phyloP scores from a whole-genome alignment of 2,797 vertebrate genomes.

The Leptatherina wallacei region DNA sequence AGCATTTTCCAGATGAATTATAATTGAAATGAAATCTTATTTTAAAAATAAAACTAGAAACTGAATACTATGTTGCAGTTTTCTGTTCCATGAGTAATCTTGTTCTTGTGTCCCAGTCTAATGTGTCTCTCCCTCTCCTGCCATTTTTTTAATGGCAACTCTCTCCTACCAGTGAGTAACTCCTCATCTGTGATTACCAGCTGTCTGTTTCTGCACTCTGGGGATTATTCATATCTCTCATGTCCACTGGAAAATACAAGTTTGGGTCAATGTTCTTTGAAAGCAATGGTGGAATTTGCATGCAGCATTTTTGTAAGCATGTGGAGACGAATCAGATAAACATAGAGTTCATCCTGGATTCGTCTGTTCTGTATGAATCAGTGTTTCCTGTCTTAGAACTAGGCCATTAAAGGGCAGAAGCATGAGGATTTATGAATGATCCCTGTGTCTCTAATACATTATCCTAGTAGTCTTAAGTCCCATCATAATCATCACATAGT shows the following conservation, averaged over 20 bases:
- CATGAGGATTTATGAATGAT: conserved; percentile 79
- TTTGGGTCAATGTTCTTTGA: conserved; percentile 37
- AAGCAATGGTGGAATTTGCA: conserved; percentile 58
- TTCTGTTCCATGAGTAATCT: conserved; percentile 81
- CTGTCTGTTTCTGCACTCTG: conserved; percentile 77
- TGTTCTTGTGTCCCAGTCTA: conserved; percentile 78
- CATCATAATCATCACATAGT: conserved; percentile 57
- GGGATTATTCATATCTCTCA: conserved; percentile 82
- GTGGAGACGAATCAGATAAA: conserved; percentile 59
- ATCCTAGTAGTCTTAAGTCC: conserved; percentile 58
- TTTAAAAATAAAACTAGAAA: conserved; percentile 94
- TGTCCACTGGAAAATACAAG: conserved; percentile 49
- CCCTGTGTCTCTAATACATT: conserved; percentile 76
- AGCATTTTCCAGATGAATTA: conserved; percentile 89
- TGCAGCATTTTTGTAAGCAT: conserved; percentile 67
- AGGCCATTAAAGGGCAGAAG: conserved; percentile 46
- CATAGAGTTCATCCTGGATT: conserved; percentile 63
- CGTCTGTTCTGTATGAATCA: conserved; percentile 60
- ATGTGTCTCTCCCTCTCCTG: conserved; percentile 71
- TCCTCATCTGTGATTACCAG: conserved; percentile 81
- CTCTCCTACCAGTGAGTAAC: conserved; percentile 78
- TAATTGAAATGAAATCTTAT: conserved; percentile 97
- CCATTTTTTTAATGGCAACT: conserved; percentile 77
- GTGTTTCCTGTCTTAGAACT: conserved; percentile 52
- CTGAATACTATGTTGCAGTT: conserved; percentile 77